Base-by-base conservation (phyloP, 1,140 invertebrate species). In the Chrysomallon squamiferum region DNA sequence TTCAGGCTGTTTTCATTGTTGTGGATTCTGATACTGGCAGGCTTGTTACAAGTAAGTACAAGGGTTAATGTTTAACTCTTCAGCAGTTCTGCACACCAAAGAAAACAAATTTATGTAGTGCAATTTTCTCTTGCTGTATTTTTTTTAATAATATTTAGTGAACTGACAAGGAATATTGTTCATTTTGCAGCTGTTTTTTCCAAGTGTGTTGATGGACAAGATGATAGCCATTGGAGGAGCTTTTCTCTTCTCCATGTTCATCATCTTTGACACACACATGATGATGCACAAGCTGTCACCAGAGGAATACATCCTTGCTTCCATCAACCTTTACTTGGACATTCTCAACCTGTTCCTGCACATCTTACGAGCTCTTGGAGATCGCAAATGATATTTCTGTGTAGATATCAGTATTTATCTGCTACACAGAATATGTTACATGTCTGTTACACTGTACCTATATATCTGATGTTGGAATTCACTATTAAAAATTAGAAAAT, bases 281-380 rank as follows among this genome's bases (percentile, higher is more conserved):
- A 86, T 92, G 71, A 90, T 92, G 89, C 85, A 89, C 67, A 88
- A 87, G 62, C 79, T 91, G 43, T 92, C 91, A n/a, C 88, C 91
- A 0, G 92, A 93, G 80, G 92, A 93, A 75, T 93, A 93, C 75
- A 91, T 93, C 67, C 72, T 91, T 35, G 92, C 91, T 1, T 92
- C 93, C 13, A 92, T 95, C 70, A 92, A 92, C 78, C 88, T 95
- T 4, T 95, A 95, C 78, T 84, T 95, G 84, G 93, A 95, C 82
- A 94, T 95, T 59, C 88, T 95, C 47, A 95, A 95, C 82, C 87
- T 95, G 45, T 95, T 95, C 84, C 76, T 95, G 2, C 89, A 94
- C 83, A 92, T 95, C 69, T 86, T 95, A n/a, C 87, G 92, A 22
- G 67, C 81, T 22, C 65, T 86, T 29, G 76, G 76, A 43, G 74